These are phyloP conservation scores for Tenodera sinensis DNA, from an alignment of 2,888 invertebrate genomes.

Conservation along the genomic window DNA sequence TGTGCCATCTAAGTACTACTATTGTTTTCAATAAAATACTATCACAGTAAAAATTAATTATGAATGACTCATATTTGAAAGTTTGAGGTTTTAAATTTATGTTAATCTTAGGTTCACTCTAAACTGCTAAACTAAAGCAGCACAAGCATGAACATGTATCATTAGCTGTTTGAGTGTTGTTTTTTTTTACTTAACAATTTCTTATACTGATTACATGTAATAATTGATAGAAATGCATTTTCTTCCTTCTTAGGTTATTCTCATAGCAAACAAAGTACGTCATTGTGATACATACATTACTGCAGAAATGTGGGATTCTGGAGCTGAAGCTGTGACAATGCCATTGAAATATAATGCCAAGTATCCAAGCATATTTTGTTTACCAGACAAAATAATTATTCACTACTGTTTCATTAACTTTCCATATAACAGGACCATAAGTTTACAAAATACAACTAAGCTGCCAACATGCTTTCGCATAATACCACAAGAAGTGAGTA, in stretches of 20 bases:
- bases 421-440: slow-evolving; percentile 42
- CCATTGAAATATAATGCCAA: slow-evolving; percentile 52
- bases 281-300: slow-evolving; percentile 49
- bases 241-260: slow-evolving; percentile 48
- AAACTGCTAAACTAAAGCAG: no score
- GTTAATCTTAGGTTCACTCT: no score
- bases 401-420: slow-evolving; percentile 58
- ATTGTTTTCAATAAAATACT: no score
- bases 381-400: slow-evolving; percentile 52
- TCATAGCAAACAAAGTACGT: slow-evolving; percentile 54
- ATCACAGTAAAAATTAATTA: no score
- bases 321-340: slow-evolving; percentile 52
- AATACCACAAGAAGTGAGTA: slow-evolving; percentile 25
- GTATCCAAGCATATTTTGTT: slow-evolving; percentile 49
- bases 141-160: not conserved
- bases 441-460: slow-evolving; percentile 21
- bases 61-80: no score
- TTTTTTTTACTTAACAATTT: no score
- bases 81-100: no score
- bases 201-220: no score
- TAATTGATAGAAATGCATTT: no score
- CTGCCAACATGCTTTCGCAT: slow-evolving; percentile 27
- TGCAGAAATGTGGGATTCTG: slow-evolving; percentile 56
- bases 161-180: not conserved
- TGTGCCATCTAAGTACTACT: no score